Base-by-base conservation (phyloP, 2,888 invertebrate species). In the Noctua fimbriata region DNA sequence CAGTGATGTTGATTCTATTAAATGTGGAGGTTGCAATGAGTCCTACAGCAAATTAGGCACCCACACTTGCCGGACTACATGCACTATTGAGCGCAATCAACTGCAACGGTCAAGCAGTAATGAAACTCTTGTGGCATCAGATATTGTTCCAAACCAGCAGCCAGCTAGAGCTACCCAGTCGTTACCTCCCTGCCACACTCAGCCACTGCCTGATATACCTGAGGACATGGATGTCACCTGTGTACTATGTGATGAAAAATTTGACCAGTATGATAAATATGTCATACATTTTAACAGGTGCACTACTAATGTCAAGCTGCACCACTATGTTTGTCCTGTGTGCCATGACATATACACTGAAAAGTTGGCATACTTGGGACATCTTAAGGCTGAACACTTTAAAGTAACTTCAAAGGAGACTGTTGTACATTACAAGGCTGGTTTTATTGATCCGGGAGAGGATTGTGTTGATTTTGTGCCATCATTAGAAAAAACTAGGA, bases 1-100 rank as follows among this genome's bases (percentile, higher is more conserved):
- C 76, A 96, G 96, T 91, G 97, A 97, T 87, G 94, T 96, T 83
- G 96, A 96, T 85, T 97, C 97, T 2, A 92, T 97, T 4, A 96
- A 96, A 89, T 97, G 97, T 93, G 95, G 94, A 12, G 95, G 94
- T 76, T 97, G 97, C 81, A 95, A 93, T 90, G 92, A 96, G 84
- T 93, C 95, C 2, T 95, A 96, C 73, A 94, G 94, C 79, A 94
- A 94, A 77, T 90, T 93, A 60, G 96, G 96, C 9, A 93, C 92
- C 7, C 97, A 97, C 82, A 94, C 92, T 32, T 97, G 97, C 83
- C 93, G 93, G 72, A 95, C 96, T 1, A 94, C 95, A 71, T 97
- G 96, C 79, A 96, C 95, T 55, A 96, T 96, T 82, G 96, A 96
- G 86, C 93, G 94, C 73, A 94, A 96, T 83, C 91, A 94, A 69